Percentiles rank a stretch among this genome's conserved stretches.
These are phyloP conservation scores for Rafetus swinhoei DNA, from an alignment of 2,113 vertebrate species.

Conservation along the genomic window DNA sequence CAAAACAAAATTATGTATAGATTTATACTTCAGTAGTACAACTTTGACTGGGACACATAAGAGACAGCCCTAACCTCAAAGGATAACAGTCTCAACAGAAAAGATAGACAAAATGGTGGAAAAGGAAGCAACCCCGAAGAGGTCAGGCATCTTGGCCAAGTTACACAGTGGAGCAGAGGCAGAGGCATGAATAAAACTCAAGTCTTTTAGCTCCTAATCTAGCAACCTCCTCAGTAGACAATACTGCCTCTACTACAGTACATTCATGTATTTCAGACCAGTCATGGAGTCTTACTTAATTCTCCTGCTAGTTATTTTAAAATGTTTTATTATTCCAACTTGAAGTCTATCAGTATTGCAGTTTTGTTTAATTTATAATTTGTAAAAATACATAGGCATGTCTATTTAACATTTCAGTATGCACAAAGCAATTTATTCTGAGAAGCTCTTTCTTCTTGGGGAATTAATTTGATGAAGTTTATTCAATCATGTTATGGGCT, in stretches of 20 bases:
- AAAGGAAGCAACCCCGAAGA: background rate
- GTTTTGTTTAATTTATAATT: constrained; percentile 50
- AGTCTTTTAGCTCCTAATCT: background rate
- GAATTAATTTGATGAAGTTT: constrained; percentile 73
- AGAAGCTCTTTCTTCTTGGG: constrained; percentile 57
- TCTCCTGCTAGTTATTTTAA: constrained; percentile 27
- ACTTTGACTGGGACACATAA: background rate
- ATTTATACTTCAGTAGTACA: background rate
- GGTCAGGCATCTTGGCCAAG: background rate
- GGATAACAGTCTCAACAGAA: background rate
- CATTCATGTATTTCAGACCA: background rate
- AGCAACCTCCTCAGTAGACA: fast-evolving
- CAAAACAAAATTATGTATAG: background rate
- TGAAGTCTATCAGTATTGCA: constrained; percentile 39
- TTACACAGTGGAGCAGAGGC: background rate
- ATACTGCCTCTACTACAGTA: background rate
- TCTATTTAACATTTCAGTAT: constrained; percentile 51
- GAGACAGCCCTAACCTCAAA: background rate
- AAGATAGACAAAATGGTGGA: background rate
- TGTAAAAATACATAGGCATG: constrained; percentile 43
- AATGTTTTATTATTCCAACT: constrained; percentile 16
- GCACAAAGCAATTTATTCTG: constrained; percentile 60
- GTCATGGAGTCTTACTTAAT: background rate
- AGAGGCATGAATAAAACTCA: background rate
- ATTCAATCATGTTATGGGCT: constrained; percentile 58